Evolutionary conservation across 2,888 invertebrate species (phyloP).

Genomic region (Selenia dentaria): DNA sequence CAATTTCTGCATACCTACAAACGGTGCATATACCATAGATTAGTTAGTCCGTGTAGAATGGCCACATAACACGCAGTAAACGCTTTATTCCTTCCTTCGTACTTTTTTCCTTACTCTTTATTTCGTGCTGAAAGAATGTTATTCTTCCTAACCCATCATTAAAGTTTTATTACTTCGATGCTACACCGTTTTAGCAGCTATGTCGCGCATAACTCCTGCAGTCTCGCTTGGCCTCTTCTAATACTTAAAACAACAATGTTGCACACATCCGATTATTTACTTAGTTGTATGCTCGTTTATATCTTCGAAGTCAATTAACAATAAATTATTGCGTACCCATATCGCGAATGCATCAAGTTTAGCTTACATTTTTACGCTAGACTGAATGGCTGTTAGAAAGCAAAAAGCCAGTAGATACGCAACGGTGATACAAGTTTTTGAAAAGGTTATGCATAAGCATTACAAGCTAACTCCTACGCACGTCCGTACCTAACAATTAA

Average conservation of each 20-base stretch:
- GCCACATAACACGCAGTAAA: not conserved
- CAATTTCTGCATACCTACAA: no score
- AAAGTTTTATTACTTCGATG: conserved; percentile 2
- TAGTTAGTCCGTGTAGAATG: not conserved
- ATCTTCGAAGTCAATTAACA: conserved; percentile 1
- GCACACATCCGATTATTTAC: not conserved
- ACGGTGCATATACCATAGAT: no score
- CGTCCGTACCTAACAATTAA: conserved; percentile 66
- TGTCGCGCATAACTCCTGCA: conserved; percentile 1
- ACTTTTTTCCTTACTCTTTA: not conserved
- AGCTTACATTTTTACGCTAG: conserved; percentile 23
- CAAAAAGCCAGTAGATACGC: conserved; percentile 5
- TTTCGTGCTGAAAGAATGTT: conserved; percentile 3
- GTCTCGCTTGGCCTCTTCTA: not conserved
- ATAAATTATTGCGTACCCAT: conserved; percentile 15
- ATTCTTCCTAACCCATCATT: not conserved
- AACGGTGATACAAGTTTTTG: not conserved
- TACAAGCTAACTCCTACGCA: conserved; percentile 48
- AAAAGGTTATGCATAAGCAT: conserved; percentile 15
- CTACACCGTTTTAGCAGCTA: conserved; percentile 1
- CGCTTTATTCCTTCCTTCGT: not conserved
- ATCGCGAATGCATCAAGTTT: conserved; percentile 22
- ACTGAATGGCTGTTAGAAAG: conserved; percentile 22
- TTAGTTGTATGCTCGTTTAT: not conserved
- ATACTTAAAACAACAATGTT: conserved; percentile 3